Base-by-base conservation (phyloP, 2,113 vertebrate species). In the Neotragus moschatus region DNA sequence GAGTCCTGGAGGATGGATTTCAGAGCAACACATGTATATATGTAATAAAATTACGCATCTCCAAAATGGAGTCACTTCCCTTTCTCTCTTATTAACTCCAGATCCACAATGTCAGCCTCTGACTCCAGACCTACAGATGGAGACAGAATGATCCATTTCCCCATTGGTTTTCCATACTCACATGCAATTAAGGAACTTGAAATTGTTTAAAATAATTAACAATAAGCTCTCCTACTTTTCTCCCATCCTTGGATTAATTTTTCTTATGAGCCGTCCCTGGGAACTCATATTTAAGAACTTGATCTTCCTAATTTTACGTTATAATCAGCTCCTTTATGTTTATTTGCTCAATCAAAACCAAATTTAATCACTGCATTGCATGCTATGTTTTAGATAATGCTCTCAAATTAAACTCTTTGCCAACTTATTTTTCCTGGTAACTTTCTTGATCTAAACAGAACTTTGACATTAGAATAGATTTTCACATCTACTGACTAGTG, bases 401-500 rank as follows among this genome's bases (percentile, higher is more conserved):
- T 92, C 23, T 66, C 36, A 58, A 33, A 66, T 23, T 96, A 84
- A 47, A 89, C 47, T 56, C 36, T 84, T 95, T 93, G 75, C 77
- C 90, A 66, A 56, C 17, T 81, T 89, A 49, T 51, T 21, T 85
- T 58, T 97, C 56, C 82, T 93, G 56, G 33, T 60, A 95, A 75
- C 47, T 97, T 91, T 89, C 82, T 88, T 96, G 33, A 75, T 82
- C 39, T 95, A 92, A 91, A 75, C 63, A 84, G 84, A 63, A 70
- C 66, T 33, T 88, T 91, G 77, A 84, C 21, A 84, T 53, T 95
- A 91, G 49, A 85, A 63, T 10, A 49, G 45, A 63, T 58, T 91
- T 93, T 91, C 88, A n/a, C 60, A 75, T 85, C 43, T 88, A 15
- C 25, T 91, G 39, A 80, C 28, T 47, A 75, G 15, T 88, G 39